Evolutionary conservation across 2,797 vertebrate species (phyloP), one percentile per base, ranked within the genome.

Genomic region (Cirrhinus molitorella): DNA sequence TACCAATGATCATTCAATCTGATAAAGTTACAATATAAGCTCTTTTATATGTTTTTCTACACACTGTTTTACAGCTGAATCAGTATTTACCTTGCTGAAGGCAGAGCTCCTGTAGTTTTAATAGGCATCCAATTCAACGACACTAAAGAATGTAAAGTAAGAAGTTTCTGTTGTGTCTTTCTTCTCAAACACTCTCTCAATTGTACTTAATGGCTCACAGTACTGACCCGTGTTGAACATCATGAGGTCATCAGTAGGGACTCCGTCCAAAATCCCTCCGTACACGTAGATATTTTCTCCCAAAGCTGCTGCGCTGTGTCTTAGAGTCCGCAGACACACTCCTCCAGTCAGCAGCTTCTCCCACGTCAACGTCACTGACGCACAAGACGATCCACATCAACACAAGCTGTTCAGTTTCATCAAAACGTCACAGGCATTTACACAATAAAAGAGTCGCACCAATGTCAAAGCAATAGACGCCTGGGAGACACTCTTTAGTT

Each of bases 231-330:
- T 95, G 91, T 91, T 95, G 88, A 95, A 94, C 87, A 95, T 90
- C 91, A 94, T 86, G 71, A 95, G 93, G 80, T 95, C 89, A 9
- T 94, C 92, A 0, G 85, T 90, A 28, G 89, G 90, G 65, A 51
- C 87, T n/a, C 92, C 91, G 13, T 78, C 85, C 80, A 91, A 21
- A 31, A 80, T 72, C 11, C 95, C 95, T 84, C 94, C 95, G 0
- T 93, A 95, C 23, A 94, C 92, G 4, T 93, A 95, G 83, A 96
- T 93, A 87, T 91, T 94, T 85, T 95, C 93, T 55, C 92, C 92
- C 45, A 93, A 65, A 2, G 89, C 87, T 2, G 85, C 92, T 12
- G 93, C 93, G 81, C 93, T 90, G 89, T 93, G 91, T 80, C 84
- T 83, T 5, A 94, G 88, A 21, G 89, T 90, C n/a, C 85, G 89